Evolutionary conservation across 2,888 invertebrate genomes (phyloP).

Genomic region (Lithophane ornitopus): DNA sequence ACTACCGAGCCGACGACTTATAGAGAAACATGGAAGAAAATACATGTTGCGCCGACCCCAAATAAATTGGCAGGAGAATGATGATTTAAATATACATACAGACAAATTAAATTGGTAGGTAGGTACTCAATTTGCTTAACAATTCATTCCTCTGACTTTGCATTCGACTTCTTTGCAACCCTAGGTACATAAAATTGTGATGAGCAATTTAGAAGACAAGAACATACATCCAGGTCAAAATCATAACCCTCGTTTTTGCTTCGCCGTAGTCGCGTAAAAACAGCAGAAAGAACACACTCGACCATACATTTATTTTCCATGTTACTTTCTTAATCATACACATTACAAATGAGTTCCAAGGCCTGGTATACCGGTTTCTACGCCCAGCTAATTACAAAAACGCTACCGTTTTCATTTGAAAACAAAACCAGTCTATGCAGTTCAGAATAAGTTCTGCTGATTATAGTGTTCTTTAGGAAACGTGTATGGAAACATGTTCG

Average conservation of each 20-base stretch:
- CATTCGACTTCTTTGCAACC: background rate
- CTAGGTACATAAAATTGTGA: background rate
- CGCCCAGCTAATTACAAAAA: conserved; percentile 65
- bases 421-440: conserved; percentile 51
- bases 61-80: too few species aligned
- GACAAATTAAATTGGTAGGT: background rate
- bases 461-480: conserved; percentile 57
- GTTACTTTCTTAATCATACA: conserved; percentile 55
- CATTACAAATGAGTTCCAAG: conserved; percentile 52
- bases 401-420: conserved; percentile 67
- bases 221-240: too few species aligned
- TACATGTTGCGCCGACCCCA: too few species aligned
- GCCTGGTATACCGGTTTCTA: conserved; percentile 56
- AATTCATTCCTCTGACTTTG: background rate
- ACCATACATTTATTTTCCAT: conserved; percentile 23
- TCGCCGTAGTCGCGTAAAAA: background rate
- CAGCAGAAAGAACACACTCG: conserved; percentile 5
- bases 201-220: too few species aligned
- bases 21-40: too few species aligned
- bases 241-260: too few species aligned
- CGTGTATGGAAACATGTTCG: conserved; percentile 44
- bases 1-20: too few species aligned
- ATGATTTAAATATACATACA: background rate
- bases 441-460: conserved; percentile 47
- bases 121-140: background rate